A percentile compares a stretch with the other conserved stretches of the same genome.
Conservation (phyloP, 53 echinoderm and acorn worm species). For the Arbacia lixula region DNA sequence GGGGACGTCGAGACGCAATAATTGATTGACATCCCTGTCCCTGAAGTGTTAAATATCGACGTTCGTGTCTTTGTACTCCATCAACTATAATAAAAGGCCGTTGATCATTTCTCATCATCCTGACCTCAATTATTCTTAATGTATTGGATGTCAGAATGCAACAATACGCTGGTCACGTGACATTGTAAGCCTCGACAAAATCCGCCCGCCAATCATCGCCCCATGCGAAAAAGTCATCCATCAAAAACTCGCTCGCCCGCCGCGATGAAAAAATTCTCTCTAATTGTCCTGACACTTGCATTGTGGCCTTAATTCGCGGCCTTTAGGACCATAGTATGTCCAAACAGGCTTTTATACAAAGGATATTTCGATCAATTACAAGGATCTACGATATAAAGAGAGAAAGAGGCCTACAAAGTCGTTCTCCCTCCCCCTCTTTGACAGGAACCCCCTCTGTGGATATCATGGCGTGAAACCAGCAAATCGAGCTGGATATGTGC, state of each 20-base stretch:
- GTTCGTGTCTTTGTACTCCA: no score
- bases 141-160: no score
- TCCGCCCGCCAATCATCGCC: neutral
- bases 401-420: conserved; percentile 1
- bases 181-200: no score
- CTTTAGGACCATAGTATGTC: neutral
- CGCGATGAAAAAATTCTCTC: neutral
- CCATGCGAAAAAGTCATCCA: no score
- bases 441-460: neutral
- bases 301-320: neutral
- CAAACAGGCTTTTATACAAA: conserved; percentile 11
- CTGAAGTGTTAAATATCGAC: no score
- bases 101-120: no score
- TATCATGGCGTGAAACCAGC: conserved; percentile 13
- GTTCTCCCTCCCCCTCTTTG: neutral
- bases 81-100: no score
- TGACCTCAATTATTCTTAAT: no score
- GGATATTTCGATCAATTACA: conserved; percentile 37
- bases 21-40: no score
- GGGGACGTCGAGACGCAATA: no score
- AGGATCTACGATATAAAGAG: conserved; percentile 19
- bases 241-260: neutral
- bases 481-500: conserved; percentile 32
- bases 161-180: neutral
- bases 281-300: conserved; percentile 29